phyloP scores from a whole-genome alignment of 2,888 invertebrate genomes.

The Entomobrya multifasciata region DNA sequence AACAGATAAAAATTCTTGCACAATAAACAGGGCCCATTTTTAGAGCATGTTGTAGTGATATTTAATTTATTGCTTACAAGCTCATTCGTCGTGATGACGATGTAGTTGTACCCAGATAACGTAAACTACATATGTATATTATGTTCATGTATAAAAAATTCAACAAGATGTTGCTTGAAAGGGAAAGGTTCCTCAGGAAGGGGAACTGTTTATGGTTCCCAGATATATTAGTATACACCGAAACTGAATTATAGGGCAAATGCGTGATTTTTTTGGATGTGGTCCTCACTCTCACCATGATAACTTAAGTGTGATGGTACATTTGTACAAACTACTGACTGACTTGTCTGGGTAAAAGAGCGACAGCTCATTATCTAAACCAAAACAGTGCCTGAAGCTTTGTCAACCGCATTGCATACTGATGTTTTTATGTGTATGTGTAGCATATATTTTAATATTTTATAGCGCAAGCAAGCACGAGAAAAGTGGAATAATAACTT shows the following conservation, averaged over 20 bases:
- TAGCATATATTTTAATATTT: slow-evolving; percentile 6
- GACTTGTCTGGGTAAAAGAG: not conserved
- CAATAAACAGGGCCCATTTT: no score
- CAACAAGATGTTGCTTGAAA: not conserved
- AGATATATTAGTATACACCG: not conserved
- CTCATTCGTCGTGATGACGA: not conserved
- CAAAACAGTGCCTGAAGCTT: slow-evolving; percentile 58
- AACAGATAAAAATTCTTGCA: not conserved
- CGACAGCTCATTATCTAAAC: slow-evolving; percentile 64
- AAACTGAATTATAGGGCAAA: slow-evolving; percentile 16
- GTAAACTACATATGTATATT: not conserved
- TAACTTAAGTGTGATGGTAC: not conserved
- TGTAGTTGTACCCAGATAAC: not conserved
- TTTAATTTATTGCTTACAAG: not conserved
- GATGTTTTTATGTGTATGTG: not conserved
- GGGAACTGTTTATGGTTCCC: slow-evolving; percentile 5
- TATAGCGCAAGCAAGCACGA: slow-evolving; percentile 30
- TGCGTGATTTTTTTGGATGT: not conserved
- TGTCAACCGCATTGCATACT: slow-evolving; percentile 58
- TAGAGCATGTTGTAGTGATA: not conserved
- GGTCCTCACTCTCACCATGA: no score
- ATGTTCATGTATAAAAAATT: not conserved
- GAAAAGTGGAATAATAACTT: not conserved
- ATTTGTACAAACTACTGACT: not conserved
- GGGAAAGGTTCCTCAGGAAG: no score